A percentile compares a stretch with the other conserved stretches of the same genome.
phyloP scores from a whole-genome alignment of 2,113 vertebrate genomes.

The Callionymus lyra region DNA sequence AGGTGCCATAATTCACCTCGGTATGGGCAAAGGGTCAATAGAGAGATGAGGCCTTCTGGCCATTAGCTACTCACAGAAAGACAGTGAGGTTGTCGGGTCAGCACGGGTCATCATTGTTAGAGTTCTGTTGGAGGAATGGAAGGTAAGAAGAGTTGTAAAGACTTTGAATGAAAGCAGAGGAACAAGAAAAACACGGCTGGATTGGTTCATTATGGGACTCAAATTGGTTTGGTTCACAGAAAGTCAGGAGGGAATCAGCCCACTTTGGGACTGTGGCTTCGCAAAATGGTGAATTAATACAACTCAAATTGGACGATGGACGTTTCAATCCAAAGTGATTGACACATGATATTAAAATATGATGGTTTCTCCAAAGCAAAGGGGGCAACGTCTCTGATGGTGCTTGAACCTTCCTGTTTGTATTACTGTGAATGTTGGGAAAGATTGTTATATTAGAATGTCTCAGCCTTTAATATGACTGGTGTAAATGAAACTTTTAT shows the following conservation, averaged over 20 bases:
- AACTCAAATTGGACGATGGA: too few species aligned
- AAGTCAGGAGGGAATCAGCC: conserved; percentile 8
- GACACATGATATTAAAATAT: too few species aligned
- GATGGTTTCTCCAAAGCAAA: too few species aligned
- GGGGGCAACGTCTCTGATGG: too few species aligned
- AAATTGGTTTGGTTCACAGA: conserved; percentile 9
- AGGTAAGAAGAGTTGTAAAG: conserved; percentile 21
- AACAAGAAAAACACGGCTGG: conserved; percentile 29
- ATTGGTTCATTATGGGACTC: conserved; percentile 33
- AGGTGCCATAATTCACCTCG: conserved; percentile 60
- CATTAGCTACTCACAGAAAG: conserved; percentile 53
- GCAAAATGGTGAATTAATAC: background rate
- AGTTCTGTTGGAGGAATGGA: conserved; percentile 10
- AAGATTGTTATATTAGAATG: too few species aligned
- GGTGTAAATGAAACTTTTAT: too few species aligned
- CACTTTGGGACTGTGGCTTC: background rate
- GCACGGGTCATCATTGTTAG: conserved; percentile 40
- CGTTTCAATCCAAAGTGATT: too few species aligned
- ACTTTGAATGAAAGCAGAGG: conserved; percentile 32
- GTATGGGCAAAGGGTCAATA: conserved; percentile 53
- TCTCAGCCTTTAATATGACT: too few species aligned
- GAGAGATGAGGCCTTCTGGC: conserved; percentile 46
- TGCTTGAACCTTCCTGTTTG: too few species aligned
- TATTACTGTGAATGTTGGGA: too few species aligned
- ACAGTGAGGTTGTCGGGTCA: conserved; percentile 50